Conservation (phyloP, 2,797 vertebrate species). For the Poeciliopsis turneri region DNA sequence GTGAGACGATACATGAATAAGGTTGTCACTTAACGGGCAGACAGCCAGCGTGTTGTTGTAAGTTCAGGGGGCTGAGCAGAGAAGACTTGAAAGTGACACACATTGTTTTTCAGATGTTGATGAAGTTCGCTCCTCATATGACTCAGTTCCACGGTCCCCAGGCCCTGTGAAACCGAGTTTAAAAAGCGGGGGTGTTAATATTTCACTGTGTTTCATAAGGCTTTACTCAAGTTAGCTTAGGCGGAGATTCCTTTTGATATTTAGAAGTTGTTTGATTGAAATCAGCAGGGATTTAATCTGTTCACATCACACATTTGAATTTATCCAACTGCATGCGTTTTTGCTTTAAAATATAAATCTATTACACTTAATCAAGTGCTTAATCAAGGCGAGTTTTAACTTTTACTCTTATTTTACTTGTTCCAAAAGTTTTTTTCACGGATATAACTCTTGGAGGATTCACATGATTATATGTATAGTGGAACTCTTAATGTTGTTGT, state of each 20-base stretch:
- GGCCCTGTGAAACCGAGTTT: slow-evolving; percentile 7
- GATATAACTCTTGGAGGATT: neutral
- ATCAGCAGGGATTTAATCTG: slow-evolving; percentile 15
- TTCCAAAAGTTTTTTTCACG: neutral
- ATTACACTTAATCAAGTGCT: neutral
- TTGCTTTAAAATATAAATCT: neutral
- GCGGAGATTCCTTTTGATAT: slow-evolving; percentile 34
- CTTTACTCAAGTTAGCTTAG: slow-evolving; percentile 42
- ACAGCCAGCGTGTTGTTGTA: slow-evolving; percentile 47
- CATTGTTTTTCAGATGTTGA: slow-evolving; percentile 50
- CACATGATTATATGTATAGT: neutral
- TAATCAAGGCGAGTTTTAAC: slow-evolving; percentile 1
- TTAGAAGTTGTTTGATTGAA: neutral
- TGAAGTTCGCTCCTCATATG: slow-evolving; percentile 43
- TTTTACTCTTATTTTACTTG: slow-evolving; percentile 9
- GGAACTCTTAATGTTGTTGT: neutral
- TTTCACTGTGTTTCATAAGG: slow-evolving; percentile 34
- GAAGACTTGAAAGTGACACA: slow-evolving; percentile 64
- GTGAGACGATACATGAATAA: slow-evolving; percentile 61
- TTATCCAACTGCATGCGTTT: slow-evolving; percentile 13
- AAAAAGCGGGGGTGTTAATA: slow-evolving; percentile 15
- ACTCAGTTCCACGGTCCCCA: slow-evolving; percentile 22
- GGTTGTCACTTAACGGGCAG: slow-evolving; percentile 51
- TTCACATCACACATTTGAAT: slow-evolving; percentile 18
- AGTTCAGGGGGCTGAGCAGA: slow-evolving; percentile 50